These are phyloP conservation scores for Augiades crinisus DNA, from an alignment of 2,888 invertebrate species.

Conservation along the genomic window DNA sequence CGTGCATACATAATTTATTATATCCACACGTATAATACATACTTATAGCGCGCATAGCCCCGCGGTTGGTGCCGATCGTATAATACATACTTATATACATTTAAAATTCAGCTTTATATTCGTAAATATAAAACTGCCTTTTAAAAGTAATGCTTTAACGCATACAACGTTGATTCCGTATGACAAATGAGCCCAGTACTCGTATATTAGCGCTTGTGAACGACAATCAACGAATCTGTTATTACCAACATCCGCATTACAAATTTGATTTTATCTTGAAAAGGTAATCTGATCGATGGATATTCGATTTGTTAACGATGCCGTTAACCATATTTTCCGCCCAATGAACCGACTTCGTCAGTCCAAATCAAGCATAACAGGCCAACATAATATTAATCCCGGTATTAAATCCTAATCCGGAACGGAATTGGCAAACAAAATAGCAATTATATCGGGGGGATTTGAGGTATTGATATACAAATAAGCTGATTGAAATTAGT, in stretches of 20 bases:
- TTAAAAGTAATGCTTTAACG: no score
- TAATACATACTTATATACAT: no score
- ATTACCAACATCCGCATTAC: constrained; percentile 25
- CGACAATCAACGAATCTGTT: constrained; percentile 15
- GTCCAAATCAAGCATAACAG: constrained; percentile 31
- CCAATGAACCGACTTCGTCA: constrained; percentile 25
- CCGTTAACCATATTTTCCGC: constrained; percentile 33
- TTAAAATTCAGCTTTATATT: no score
- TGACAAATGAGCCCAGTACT: background rate
- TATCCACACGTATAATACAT: no score
- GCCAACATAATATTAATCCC: constrained; percentile 25
- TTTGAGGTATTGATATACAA: constrained; percentile 9
- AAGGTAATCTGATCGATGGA: constrained; percentile 28
- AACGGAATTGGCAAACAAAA: constrained; percentile 15
- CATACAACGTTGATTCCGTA: background rate
- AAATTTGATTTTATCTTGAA: constrained; percentile 29
- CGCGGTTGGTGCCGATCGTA: no score
- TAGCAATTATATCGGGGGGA: constrained; percentile 5
- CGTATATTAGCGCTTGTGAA: background rate
- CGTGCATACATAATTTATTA: no score
- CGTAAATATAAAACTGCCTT: no score
- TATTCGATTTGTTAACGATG: constrained; percentile 31
- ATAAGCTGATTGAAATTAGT: constrained; percentile 14
- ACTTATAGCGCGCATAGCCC: no score
- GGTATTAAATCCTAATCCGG: constrained; percentile 15